These are phyloP conservation scores for Pteronura brasiliensis DNA, from an alignment of 2,113 vertebrate genomes.

Conservation along the genomic window DNA sequence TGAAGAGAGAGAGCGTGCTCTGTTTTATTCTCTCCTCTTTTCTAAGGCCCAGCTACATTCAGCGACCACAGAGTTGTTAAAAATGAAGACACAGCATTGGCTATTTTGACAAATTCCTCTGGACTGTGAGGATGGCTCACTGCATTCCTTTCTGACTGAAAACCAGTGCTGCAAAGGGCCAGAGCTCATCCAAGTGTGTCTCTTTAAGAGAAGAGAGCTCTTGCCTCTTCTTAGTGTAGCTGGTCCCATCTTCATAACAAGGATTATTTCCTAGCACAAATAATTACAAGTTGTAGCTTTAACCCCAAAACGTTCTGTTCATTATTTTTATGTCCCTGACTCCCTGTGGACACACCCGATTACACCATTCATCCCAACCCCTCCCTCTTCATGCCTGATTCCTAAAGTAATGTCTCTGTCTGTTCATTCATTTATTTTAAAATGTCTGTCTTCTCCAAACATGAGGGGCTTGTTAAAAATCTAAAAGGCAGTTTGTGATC, in stretches of 20 bases:
- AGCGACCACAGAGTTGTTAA: not conserved
- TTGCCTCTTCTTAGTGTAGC: not conserved
- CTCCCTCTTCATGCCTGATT: not conserved
- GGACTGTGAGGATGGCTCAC: not conserved
- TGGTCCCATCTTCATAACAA: not conserved
- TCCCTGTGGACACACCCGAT: not conserved
- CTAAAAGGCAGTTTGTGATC: not conserved
- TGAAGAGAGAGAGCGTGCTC: not conserved
- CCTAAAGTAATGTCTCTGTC: not conserved
- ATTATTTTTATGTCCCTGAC: not conserved
- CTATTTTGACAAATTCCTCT: not conserved
- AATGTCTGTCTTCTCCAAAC: not conserved
- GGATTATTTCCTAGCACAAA: not conserved
- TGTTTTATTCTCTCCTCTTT: not conserved
- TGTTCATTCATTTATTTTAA: not conserved
- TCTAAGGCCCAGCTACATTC: not conserved
- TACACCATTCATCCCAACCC: not conserved
- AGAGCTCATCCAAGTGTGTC: not conserved
- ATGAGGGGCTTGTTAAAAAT: slow-evolving; percentile 11
- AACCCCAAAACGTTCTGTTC: not conserved
- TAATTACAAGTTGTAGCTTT: not conserved
- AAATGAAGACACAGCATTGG: not conserved
- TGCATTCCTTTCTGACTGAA: not conserved
- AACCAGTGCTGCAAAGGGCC: too few species aligned
- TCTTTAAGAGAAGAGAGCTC: not conserved